Percentiles rank a stretch among this genome's conserved stretches.
phyloP scores from a whole-genome alignment of 2,797 vertebrate species.

The Epinephelus coioides region DNA sequence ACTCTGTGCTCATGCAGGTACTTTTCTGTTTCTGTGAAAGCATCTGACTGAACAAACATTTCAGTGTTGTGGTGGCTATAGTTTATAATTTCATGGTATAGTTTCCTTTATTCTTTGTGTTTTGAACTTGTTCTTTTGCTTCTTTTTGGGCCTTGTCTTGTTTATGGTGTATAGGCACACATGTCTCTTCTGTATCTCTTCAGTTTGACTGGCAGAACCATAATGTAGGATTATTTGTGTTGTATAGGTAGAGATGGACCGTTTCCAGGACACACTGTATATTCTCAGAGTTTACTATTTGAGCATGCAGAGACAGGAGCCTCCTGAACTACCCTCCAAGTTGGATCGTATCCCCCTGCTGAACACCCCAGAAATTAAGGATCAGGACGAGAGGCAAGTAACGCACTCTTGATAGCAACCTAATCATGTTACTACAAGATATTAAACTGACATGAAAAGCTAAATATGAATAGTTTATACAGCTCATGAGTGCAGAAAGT shows the following conservation, averaged over 20 bases:
- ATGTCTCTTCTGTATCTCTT: background rate
- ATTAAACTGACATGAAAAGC: background rate
- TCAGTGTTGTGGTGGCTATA: no score
- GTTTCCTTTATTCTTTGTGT: background rate
- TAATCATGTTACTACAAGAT: slow-evolving; percentile 1
- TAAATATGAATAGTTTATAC: background rate
- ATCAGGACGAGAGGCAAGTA: slow-evolving; percentile 61
- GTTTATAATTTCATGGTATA: background rate
- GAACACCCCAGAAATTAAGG: slow-evolving; percentile 65
- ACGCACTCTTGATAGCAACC: background rate
- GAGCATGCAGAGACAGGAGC: slow-evolving; percentile 84
- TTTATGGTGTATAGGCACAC: background rate
- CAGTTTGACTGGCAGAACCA: background rate
- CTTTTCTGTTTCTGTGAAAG: background rate
- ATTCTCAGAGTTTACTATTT: slow-evolving; percentile 91
- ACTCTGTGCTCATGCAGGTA: slow-evolving; percentile 91
- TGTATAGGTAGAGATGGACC: slow-evolving; percentile 90
- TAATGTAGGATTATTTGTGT: slow-evolving; percentile 24
- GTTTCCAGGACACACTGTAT: slow-evolving; percentile 89
- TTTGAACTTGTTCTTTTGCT: background rate
- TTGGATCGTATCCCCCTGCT: slow-evolving; percentile 85
- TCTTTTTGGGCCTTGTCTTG: background rate
- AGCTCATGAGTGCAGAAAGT: background rate
- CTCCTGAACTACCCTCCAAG: slow-evolving; percentile 64
- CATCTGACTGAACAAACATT: background rate